These are phyloP conservation scores for Tiliacea aurago DNA, from an alignment of 2,888 invertebrate genomes.

Conservation along the genomic window DNA sequence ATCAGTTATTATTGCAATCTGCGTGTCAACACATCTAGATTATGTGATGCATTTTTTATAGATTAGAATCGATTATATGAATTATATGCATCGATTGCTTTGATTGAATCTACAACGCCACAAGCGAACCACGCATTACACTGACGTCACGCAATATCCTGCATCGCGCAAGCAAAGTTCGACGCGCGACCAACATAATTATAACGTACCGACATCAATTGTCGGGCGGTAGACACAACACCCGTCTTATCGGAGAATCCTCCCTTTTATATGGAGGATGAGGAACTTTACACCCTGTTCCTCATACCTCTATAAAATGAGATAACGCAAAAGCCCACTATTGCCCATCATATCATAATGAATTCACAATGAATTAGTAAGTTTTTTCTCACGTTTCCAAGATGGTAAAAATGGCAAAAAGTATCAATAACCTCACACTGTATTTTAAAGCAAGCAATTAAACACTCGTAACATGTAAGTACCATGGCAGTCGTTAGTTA, in stretches of 20 bases:
- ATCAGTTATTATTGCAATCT: constrained; percentile 21
- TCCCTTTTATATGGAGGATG: no score
- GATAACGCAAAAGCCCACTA: neutral
- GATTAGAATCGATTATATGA: neutral
- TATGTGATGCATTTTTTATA: neutral
- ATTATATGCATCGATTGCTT: neutral
- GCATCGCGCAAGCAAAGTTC: neutral
- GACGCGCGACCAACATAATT: neutral
- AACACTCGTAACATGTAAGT: neutral
- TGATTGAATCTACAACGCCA: no score
- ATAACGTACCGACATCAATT: neutral
- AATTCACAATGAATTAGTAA: neutral
- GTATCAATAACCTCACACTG: neutral
- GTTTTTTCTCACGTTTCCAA: neutral
- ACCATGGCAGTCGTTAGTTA: no score
- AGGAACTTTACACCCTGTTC: neutral
- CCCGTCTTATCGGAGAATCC: neutral
- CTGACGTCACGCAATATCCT: neutral
- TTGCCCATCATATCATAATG: neutral
- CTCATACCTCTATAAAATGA: neutral
- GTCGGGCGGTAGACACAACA: neutral
- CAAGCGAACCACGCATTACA: neutral
- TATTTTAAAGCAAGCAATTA: neutral
- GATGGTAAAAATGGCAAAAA: neutral
- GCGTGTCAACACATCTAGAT: constrained; percentile 2